Evolutionary conservation across 2,113 vertebrate species (phyloP), one percentile per base, ranked within the genome.

Genomic region (Stegastes partitus): DNA sequence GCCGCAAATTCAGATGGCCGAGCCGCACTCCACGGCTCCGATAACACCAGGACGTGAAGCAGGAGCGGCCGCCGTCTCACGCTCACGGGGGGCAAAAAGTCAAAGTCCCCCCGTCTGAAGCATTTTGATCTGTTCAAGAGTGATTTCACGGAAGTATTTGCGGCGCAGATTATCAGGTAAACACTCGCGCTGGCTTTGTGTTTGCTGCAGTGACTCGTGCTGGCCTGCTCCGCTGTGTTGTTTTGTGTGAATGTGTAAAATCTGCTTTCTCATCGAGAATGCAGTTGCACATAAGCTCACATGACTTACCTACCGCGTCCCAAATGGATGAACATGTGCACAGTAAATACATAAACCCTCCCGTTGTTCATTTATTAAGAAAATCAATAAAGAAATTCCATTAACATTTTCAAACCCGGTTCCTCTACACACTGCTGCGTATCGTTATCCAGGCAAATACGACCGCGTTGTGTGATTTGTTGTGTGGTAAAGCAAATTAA

Each of bases 1-100:
- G 63, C n/a, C n/a, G 47, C 73, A 73, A 39, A 7, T 47, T 79
- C 45, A 26, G 31, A 67, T 19, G 75, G 71, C 70, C 63, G 79
- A 63, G 76, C 71, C 76, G 45, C 74, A 69, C 58, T 50, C 68
- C 68, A 3, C 47, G 37, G 65, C 69, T 70, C 65, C 31, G 5
- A 2, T 5, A 18, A 26, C 71, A 56, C 21, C 55, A 34, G 34
- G 28, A 19, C 21, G 23, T 25, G 21, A 25, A 18, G 25, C 49
- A 4, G 22, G 25, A 37, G 16, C 42, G 54, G 22, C 10, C 39
- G 12, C 31, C 5, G 19, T 63, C 37, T 68, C 49, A 51, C 68
- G 23, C 23, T 44, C 22, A 25, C 11, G 2, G 47, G 37, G 11
- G 11, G 6, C 37, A 42, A 31, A 42, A 22, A 64, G 62, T 57